Conservation (phyloP, 2,888 invertebrate genomes). For the Stegana nigrithorax region DNA sequence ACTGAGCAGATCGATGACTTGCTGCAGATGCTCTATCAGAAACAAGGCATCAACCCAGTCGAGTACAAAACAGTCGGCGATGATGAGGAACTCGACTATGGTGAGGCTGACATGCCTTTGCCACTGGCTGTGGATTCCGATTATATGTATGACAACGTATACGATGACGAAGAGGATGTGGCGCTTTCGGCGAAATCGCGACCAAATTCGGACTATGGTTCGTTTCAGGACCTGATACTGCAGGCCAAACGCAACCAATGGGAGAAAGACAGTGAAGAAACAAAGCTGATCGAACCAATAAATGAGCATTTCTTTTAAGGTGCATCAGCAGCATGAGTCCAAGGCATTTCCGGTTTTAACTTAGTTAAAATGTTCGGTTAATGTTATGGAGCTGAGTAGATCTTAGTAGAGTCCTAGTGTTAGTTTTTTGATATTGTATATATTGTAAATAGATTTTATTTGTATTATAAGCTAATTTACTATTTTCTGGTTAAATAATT, state of each 20-base stretch:
- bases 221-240: constrained; percentile 57
- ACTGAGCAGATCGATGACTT: constrained; percentile 52
- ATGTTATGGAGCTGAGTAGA: too few relatives aligned
- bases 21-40: constrained; percentile 48
- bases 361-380: too few relatives aligned
- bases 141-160: constrained; percentile 55
- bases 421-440: not conserved
- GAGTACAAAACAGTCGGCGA: constrained; percentile 27
- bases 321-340: too few relatives aligned
- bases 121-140: constrained; percentile 40
- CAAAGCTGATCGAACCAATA: constrained; percentile 40
- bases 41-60: constrained; percentile 38
- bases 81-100: constrained; percentile 34
- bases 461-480: too few relatives aligned
- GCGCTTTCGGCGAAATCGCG: constrained; percentile 44
- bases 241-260: constrained; percentile 53
- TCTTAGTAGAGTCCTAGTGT: too few relatives aligned
- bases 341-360: too few relatives aligned
- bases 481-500: not conserved
- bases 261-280: constrained; percentile 52
- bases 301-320: too few relatives aligned
- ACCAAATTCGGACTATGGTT: constrained; percentile 52
- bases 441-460: not conserved
- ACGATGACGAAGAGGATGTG: constrained; percentile 57
- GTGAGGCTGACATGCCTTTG: constrained; percentile 29